A percentile compares a stretch with the other conserved stretches of the same genome.
phyloP scores from a whole-genome alignment of 2,113 vertebrate genomes.

The Cochlearius cochlearius region DNA sequence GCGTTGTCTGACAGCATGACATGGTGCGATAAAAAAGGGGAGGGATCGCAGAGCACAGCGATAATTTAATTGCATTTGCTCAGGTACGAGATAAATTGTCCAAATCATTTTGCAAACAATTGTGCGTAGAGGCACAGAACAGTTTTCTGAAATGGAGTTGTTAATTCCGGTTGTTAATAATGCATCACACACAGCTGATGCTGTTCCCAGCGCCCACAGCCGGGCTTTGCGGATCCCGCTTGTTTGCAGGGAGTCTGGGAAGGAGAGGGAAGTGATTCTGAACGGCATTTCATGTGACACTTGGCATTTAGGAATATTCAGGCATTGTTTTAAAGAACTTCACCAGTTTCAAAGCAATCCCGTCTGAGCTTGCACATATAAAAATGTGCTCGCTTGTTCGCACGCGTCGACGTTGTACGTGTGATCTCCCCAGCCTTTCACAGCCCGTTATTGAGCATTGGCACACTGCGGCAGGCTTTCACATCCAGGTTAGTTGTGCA shows the following conservation, averaged over 20 bases:
- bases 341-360: neutral
- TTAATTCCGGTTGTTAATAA: neutral
- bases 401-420: accelerated
- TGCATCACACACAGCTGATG: neutral
- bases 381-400: neutral
- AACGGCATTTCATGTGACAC: neutral
- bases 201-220: neutral
- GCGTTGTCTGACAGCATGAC: accelerated
- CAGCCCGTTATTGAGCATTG: neutral
- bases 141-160: neutral
- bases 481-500: neutral
- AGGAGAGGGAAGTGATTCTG: neutral
- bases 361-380: accelerated
- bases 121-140: neutral
- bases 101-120: neutral
- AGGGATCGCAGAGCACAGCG: neutral
- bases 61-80: neutral
- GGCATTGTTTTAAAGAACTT: neutral
- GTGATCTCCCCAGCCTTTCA: neutral
- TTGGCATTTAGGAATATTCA: neutral
- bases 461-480: neutral
- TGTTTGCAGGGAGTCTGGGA: neutral
- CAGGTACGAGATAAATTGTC: neutral
- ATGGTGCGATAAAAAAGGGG: neutral
- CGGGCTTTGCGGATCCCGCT: neutral